phyloP scores from a whole-genome alignment of 2,888 invertebrate genomes.

The Sinohyriopsis cumingii region DNA sequence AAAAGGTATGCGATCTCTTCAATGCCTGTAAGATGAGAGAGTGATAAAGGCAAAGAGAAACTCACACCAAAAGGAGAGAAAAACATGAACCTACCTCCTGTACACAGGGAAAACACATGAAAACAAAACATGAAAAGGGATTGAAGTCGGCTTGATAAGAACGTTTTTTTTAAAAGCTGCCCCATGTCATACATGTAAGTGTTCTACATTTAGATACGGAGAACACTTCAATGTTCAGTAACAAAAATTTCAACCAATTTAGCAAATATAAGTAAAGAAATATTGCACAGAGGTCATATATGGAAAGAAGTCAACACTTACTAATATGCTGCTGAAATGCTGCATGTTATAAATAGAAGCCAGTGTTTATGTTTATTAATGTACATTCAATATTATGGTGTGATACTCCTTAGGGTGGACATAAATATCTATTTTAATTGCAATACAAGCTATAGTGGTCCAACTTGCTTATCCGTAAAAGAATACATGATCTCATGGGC shows the following conservation, averaged over 20 bases:
- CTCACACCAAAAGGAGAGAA: background rate
- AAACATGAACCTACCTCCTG: background rate
- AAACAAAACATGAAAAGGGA: background rate
- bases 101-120: slow-evolving; percentile 1
- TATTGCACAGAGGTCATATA: background rate
- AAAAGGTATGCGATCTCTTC: no score
- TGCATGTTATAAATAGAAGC: background rate
- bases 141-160: background rate
- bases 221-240: no score
- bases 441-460: no score
- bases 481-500: no score
- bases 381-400: no score
- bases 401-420: no score
- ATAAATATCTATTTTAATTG: no score
- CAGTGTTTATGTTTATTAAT: background rate
- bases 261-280: no score
- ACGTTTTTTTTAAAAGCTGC: background rate
- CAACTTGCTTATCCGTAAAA: no score
- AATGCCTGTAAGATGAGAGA: no score
- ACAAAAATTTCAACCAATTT: no score
- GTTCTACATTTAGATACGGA: no score
- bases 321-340: slow-evolving; percentile 3
- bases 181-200: background rate
- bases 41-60: slow-evolving; percentile 1
- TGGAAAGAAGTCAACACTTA: slow-evolving; percentile 2